Base-by-base conservation (phyloP, 2,888 invertebrate genomes). In the Amaurobius ferox region DNA sequence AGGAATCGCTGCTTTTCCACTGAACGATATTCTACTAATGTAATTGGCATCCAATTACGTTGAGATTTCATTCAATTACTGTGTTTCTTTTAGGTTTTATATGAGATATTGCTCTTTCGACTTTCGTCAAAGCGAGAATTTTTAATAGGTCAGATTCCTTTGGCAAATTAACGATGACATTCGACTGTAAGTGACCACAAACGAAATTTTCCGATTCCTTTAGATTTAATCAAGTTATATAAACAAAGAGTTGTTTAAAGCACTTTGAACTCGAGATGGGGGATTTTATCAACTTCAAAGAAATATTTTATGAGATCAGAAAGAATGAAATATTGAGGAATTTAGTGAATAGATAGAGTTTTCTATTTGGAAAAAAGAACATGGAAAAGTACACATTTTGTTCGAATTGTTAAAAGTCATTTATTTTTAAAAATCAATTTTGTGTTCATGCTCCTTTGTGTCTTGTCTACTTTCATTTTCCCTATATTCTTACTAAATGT, bases 41-140 rank as follows among this genome's bases (percentile, higher is more conserved):
- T 81, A 81, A 81, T 81, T 81, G 81, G 76, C 81, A 81, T 81
- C 81, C 81, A 81, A 81, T 81, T 81, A 81, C 70, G 73, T 68
- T 81, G 81, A 76, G 81, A 74, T 81, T 81, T 76, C 81, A 81
- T 81, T 81, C 81, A 81, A 81, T 81, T 81, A 81, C 35, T 70
- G 68, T 70, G 62, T 81, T 81, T 81, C 81, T 76, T 64, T 81
- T 70, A 61, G 44, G 44, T 74, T 62, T 68, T 29, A 70, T 55
- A 81, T 81, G 81, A 81, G 76, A 70, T 44, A 79, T 81, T 81
- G 70, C 74, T 68, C 74, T 62, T 68, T 61, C n/a, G 70, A 62
- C 40, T 81, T 74, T 70, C 81, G 70, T 81, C 76, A 74, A 30
- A 61, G 70, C 62, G 70, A 44, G 81, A 81, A 81, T 76, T 81